These are phyloP conservation scores for Orthonevra nobilis DNA, from an alignment of 2,888 invertebrate species.

Conservation along the genomic window DNA sequence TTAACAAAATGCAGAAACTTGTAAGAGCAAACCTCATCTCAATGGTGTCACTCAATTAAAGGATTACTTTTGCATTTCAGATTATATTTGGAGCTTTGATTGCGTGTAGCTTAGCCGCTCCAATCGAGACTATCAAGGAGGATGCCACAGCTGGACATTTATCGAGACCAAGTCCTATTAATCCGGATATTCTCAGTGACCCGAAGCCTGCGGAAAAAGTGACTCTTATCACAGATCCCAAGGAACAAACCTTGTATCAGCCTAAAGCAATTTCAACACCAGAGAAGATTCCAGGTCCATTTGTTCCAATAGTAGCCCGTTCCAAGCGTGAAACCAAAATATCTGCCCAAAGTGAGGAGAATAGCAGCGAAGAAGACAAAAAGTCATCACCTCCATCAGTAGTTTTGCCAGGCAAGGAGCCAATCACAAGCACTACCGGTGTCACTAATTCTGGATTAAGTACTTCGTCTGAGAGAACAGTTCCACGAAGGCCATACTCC, in stretches of 20 bases:
- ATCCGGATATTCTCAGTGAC: slow-evolving; percentile 74
- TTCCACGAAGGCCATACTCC: slow-evolving; percentile 33
- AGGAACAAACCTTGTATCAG: slow-evolving; percentile 26
- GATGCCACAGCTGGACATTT: slow-evolving; percentile 40
- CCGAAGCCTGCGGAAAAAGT: slow-evolving; percentile 74
- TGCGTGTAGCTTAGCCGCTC: slow-evolving; percentile 73
- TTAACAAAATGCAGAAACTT: slow-evolving; percentile 53
- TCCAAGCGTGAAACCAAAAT: too few relatives aligned
- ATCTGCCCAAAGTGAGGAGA: slow-evolving; percentile 7
- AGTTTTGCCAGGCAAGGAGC: not conserved
- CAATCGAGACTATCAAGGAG: slow-evolving; percentile 65
- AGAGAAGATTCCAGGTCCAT: slow-evolving; percentile 31
- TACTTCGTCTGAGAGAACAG: slow-evolving; percentile 7
- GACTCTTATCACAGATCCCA: slow-evolving; percentile 70
- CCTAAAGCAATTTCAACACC: not conserved
- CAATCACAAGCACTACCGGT: slow-evolving; percentile 12
- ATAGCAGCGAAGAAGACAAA: slow-evolving; percentile 6
- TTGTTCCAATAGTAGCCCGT: too few relatives aligned
- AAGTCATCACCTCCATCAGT: not conserved
- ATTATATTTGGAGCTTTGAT: slow-evolving; percentile 73
- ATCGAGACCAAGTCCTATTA: slow-evolving; percentile 75
- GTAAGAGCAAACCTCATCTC: slow-evolving; percentile 11
- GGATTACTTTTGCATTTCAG: slow-evolving; percentile 61
- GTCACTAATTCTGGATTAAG: slow-evolving; percentile 21
- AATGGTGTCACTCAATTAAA: not conserved